Conservation (phyloP, 2,113 vertebrate genomes). For the Puffinus mauretanicus region DNA sequence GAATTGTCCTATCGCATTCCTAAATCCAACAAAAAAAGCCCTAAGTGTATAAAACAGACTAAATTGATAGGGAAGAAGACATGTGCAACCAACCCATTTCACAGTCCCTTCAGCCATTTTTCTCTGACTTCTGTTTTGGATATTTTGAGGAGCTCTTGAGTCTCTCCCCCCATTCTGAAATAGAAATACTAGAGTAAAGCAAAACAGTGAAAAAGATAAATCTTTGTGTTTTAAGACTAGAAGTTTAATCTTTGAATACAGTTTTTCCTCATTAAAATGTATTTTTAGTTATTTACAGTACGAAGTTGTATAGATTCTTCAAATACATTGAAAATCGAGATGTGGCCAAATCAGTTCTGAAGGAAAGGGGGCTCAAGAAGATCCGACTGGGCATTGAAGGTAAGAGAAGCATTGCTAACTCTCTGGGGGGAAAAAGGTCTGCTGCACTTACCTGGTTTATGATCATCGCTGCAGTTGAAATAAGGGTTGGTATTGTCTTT, state of each 20-base stretch:
- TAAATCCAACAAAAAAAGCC: neutral
- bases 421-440: neutral
- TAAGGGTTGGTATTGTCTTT: neutral
- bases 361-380: slow-evolving; percentile 97
- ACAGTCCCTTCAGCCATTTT: neutral
- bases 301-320: slow-evolving; percentile 98
- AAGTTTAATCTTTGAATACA: neutral
- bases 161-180: neutral
- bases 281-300: slow-evolving; percentile 94
- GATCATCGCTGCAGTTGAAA: neutral
- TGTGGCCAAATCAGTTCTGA: slow-evolving; percentile 97
- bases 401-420: slow-evolving; percentile 57
- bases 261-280: slow-evolving; percentile 1
- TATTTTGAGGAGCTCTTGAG: neutral
- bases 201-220: neutral
- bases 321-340: slow-evolving; percentile 99
- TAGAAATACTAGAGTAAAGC: neutral
- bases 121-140: neutral
- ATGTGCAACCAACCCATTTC: neutral
- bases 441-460: neutral
- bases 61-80: neutral
- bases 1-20: neutral
- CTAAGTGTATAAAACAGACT: neutral
- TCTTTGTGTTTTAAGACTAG: neutral
- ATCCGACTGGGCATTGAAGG: slow-evolving; percentile 98